These are phyloP conservation scores for Fabriciana adippe DNA, from an alignment of 2,888 invertebrate genomes.

Conservation along the genomic window DNA sequence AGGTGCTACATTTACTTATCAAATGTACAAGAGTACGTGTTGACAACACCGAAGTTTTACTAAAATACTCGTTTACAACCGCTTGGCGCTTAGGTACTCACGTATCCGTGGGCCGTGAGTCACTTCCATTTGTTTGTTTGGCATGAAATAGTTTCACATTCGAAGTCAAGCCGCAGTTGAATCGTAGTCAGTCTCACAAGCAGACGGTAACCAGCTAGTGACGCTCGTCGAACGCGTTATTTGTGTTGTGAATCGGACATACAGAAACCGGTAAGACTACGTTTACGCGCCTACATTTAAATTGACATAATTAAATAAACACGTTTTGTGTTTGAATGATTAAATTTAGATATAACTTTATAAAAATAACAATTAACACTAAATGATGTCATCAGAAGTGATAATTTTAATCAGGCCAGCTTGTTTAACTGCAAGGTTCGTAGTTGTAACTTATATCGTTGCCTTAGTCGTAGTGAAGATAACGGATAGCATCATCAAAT, in stretches of 20 bases:
- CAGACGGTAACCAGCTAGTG: constrained; percentile 22
- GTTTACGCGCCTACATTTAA: constrained; percentile 36
- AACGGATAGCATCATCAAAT: constrained; percentile 2
- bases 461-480: constrained; percentile 10
- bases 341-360: neutral
- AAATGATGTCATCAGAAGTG: constrained; percentile 34
- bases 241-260: constrained; percentile 31
- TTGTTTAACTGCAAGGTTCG: constrained; percentile 18
- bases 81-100: constrained; percentile 7
- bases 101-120: constrained; percentile 15
- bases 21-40: too few relatives aligned
- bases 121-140: constrained; percentile 23
- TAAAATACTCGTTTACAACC: constrained; percentile 4
- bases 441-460: neutral
- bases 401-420: constrained; percentile 27
- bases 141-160: constrained; percentile 22
- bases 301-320: constrained; percentile 1
- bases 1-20: too few relatives aligned
- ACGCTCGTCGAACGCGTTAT: constrained; percentile 8
- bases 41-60: too few relatives aligned
- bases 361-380: constrained; percentile 10
- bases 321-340: constrained; percentile 5
- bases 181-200: constrained; percentile 28
- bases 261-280: constrained; percentile 37
- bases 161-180: constrained; percentile 13